phyloP scores from a whole-genome alignment of 1,140 invertebrate species.

The Venturia canescens region DNA sequence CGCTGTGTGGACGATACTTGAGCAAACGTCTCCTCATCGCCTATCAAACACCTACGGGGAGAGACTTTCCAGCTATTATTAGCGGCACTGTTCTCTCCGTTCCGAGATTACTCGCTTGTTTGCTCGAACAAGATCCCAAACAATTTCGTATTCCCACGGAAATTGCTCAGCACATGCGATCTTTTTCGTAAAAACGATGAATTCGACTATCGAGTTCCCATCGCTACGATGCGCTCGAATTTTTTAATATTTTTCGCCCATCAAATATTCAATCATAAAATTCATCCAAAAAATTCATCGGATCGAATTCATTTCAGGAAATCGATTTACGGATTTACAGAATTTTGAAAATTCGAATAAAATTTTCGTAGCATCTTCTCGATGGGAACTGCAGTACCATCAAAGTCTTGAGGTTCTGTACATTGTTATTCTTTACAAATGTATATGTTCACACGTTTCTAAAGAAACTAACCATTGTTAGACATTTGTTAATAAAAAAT shows the following conservation, averaged over 20 bases:
- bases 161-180: conserved; percentile 43
- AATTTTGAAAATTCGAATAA: no score
- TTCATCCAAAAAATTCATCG: no score
- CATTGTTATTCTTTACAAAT: neutral
- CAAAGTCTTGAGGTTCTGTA: neutral
- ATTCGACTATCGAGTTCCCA: neutral
- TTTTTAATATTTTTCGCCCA: no score
- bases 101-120: conserved; percentile 81
- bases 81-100: conserved; percentile 82
- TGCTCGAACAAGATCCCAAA: conserved; percentile 79
- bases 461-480: neutral
- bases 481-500: neutral
- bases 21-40: conserved; percentile 83
- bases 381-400: no score
- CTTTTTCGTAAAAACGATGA: neutral
- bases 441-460: neutral
- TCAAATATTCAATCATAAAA: no score
- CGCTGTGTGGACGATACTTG: conserved; percentile 80
- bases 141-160: conserved; percentile 62
- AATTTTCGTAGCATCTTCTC: no score
- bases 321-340: no score
- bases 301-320: no score
- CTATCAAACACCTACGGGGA: conserved; percentile 76
- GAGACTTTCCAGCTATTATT: conserved; percentile 79
- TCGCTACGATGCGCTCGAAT: no score